These are phyloP conservation scores for Zenarchopterus dispar DNA, from an alignment of 2,797 vertebrate species.

Conservation along the genomic window DNA sequence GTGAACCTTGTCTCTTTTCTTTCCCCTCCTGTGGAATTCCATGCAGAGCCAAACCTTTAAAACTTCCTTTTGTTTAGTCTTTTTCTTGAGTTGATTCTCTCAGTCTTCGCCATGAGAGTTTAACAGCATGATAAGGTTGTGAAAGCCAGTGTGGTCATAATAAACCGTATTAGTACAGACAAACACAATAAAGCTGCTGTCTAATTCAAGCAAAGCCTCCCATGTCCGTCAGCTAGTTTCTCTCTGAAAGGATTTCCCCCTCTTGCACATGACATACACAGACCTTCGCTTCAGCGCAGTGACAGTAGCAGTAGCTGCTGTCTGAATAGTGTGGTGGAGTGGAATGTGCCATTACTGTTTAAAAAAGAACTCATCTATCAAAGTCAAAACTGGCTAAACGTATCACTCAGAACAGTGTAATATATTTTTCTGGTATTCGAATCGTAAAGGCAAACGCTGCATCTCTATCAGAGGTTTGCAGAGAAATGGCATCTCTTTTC, in stretches of 20 bases:
- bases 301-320: constrained; percentile 27
- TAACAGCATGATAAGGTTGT: not conserved
- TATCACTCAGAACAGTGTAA: constrained; percentile 23
- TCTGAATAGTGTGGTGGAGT: constrained; percentile 31
- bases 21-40: too few species aligned
- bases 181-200: constrained; percentile 40
- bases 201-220: constrained; percentile 52
- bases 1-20: too few species aligned
- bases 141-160: not conserved
- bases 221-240: constrained; percentile 12
- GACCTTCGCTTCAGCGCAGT: constrained; percentile 18
- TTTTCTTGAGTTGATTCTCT: too few species aligned
- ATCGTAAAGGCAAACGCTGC: constrained; percentile 9
- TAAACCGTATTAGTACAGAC: constrained; percentile 18
- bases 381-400: constrained; percentile 31
- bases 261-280: constrained; percentile 15
- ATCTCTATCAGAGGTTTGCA: constrained; percentile 27
- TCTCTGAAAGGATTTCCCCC: constrained; percentile 44
- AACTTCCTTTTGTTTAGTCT: too few species aligned
- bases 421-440: constrained; percentile 37
- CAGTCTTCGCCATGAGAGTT: not conserved
- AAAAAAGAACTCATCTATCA: constrained; percentile 37
- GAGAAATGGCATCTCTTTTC: constrained; percentile 33
- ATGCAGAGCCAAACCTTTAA: too few species aligned
- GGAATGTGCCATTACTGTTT: constrained; percentile 30